Percentiles rank a stretch among this genome's conserved stretches.
phyloP scores from a whole-genome alignment of 37 sponge, comb jelly and placozoan genomes.

The Eunapius fragilis region DNA sequence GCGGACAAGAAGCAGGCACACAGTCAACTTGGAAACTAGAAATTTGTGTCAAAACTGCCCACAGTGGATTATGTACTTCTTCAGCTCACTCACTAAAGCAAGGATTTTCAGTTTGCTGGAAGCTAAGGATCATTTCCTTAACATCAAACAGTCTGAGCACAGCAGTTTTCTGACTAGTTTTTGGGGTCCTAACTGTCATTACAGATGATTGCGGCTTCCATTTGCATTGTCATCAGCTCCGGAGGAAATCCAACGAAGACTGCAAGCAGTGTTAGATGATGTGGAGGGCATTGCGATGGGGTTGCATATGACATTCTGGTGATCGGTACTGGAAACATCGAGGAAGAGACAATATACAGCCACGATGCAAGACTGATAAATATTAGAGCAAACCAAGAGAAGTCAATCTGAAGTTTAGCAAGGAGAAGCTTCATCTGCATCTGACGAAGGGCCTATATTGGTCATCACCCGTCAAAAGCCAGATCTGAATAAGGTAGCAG shows the following conservation, averaged over 20 bases:
- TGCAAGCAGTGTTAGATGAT: conserved; percentile 12
- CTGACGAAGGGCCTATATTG: conserved; percentile 4
- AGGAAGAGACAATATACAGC: neutral
- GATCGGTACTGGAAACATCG: conserved; percentile 16
- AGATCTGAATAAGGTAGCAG: conserved; percentile 26
- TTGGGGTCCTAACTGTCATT: conserved; percentile 23
- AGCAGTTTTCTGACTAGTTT: conserved; percentile 27
- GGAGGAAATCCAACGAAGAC: conserved; percentile 24
- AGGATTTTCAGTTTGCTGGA: conserved; percentile 20
- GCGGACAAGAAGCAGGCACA: conserved; percentile 13
- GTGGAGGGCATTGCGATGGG: conserved; percentile 22
- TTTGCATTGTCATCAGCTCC: conserved; percentile 38
- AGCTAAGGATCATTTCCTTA: conserved; percentile 20
- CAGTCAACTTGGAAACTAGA: too few relatives aligned
- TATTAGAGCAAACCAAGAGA: conserved; percentile 17
- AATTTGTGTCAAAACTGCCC: conserved; percentile 16
- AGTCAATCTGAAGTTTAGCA: conserved; percentile 3
- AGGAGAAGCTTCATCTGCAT: neutral
- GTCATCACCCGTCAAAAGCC: neutral
- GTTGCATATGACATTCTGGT: conserved; percentile 46
- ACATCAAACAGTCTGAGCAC: conserved; percentile 8
- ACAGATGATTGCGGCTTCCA: conserved; percentile 12
- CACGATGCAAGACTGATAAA: conserved; percentile 16
- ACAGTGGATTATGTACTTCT: conserved; percentile 31
- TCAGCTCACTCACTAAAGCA: conserved; percentile 3